phyloP scores from a whole-genome alignment of 2,888 invertebrate genomes.

The Hemicrepidius hirtus region DNA sequence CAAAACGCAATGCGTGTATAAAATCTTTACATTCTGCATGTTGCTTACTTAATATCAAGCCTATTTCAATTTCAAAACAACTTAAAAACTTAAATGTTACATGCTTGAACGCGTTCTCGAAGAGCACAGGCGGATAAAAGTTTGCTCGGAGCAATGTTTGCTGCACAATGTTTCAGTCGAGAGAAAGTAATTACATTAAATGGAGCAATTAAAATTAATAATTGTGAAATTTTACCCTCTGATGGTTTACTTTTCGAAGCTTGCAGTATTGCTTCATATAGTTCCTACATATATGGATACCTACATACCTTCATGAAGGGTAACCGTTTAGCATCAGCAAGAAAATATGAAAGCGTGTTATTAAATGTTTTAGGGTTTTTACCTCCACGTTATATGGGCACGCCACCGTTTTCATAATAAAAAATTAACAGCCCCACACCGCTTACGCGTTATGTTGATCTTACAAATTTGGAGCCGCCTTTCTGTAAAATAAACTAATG shows the following conservation, averaged over 20 bases:
- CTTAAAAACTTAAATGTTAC: conserved; percentile 7
- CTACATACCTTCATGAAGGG: conserved; percentile 21
- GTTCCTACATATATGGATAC: neutral
- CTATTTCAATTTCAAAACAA: conserved; percentile 17
- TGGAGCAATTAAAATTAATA: conserved; percentile 32
- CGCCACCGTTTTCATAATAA: conserved; percentile 25
- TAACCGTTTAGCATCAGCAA: conserved; percentile 8
- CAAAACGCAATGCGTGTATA: conserved; percentile 27
- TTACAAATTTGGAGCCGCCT: conserved; percentile 30
- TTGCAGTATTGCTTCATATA: conserved; percentile 3
- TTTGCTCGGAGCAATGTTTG: neutral
- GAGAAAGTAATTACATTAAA: conserved; percentile 18
- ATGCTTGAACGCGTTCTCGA: neutral
- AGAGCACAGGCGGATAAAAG: neutral
- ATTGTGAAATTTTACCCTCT: conserved; percentile 15
- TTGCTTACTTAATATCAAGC: conserved; percentile 6
- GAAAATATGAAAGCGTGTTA: conserved; percentile 12
- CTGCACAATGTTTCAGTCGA: neutral
- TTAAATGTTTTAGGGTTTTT: conserved; percentile 7
- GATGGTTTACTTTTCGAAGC: conserved; percentile 16
- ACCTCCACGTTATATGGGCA: neutral
- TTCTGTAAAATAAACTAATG: conserved; percentile 22
- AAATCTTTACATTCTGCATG: conserved; percentile 21
- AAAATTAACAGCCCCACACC: conserved; percentile 23
- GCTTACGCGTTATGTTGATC: conserved; percentile 32